These are phyloP conservation scores for Actenoides hombroni DNA, from an alignment of 2,113 vertebrate species.

Conservation along the genomic window DNA sequence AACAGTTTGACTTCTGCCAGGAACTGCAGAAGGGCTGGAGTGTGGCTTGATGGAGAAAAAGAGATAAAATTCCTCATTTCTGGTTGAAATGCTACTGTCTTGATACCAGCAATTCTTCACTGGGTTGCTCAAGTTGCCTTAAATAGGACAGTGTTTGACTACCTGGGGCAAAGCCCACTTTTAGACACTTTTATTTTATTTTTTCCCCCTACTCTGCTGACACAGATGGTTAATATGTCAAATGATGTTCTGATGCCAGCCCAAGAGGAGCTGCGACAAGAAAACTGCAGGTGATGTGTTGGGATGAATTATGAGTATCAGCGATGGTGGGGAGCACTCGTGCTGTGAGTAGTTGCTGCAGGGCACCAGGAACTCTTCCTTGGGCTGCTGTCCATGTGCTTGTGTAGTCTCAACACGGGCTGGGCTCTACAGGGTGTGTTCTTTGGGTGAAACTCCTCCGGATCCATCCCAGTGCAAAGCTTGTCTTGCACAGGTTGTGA, in stretches of 20 bases:
- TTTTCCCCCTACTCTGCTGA: neutral
- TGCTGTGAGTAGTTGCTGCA: neutral
- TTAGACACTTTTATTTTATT: no score
- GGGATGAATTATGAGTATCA: neutral
- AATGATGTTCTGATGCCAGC: neutral
- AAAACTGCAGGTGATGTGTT: rapidly evolving
- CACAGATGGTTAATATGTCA: neutral
- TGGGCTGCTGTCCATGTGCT: neutral
- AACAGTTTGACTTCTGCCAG: neutral
- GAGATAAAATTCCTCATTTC: neutral
- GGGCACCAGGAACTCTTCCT: neutral
- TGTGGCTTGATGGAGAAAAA: neutral
- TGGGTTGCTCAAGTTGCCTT: neutral
- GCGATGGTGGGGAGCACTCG: rapidly evolving
- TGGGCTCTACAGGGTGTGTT: neutral
- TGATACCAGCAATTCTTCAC: neutral
- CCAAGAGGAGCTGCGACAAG: neutral
- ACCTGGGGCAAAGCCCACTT: neutral
- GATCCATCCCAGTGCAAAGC: neutral
- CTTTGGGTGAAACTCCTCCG: neutral
- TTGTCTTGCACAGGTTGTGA: neutral
- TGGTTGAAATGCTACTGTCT: neutral
- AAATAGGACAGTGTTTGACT: neutral
- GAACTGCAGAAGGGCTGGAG: neutral
- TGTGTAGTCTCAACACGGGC: neutral